Percentiles rank a stretch among this genome's conserved stretches.
phyloP scores from a whole-genome alignment of 2,888 invertebrate species.

The Imbricaverruca yamaguchii region DNA sequence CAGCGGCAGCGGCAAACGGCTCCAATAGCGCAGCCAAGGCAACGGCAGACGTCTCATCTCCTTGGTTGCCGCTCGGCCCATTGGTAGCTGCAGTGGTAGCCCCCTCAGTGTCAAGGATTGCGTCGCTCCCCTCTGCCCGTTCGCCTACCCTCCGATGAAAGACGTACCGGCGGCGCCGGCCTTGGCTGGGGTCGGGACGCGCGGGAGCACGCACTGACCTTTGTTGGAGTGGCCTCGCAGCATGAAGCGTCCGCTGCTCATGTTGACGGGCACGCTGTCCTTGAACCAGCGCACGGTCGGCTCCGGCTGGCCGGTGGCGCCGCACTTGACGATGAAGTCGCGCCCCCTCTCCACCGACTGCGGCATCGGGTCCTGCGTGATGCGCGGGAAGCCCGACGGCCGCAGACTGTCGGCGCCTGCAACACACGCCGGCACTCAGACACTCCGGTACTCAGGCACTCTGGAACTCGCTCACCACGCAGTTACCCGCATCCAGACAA shows the following conservation, averaged over 20 bases:
- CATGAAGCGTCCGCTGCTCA: background rate
- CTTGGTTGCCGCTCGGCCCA: no score
- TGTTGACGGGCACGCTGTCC: conserved; percentile 18
- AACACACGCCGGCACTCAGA: background rate
- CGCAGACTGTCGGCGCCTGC: conserved; percentile 7
- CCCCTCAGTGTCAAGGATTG: no score
- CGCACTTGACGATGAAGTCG: background rate
- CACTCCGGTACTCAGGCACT: background rate
- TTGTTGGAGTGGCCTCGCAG: background rate
- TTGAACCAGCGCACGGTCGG: conserved; percentile 3
- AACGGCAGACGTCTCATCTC: no score
- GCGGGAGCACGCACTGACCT: background rate
- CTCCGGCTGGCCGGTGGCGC: conserved; percentile 1
- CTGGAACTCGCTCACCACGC: no score
- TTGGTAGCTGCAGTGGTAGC: no score
- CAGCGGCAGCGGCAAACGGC: no score
- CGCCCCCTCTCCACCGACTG: background rate
- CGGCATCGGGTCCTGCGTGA: background rate
- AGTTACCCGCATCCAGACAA: no score
- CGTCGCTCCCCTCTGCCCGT: no score
- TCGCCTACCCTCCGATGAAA: no score
- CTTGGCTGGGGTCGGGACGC: no score
- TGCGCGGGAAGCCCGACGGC: conserved; percentile 7
- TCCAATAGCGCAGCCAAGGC: no score
- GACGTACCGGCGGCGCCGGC: no score